Conservation (phyloP, 1,140 invertebrate genomes). For the Magallana ariakensis region DNA sequence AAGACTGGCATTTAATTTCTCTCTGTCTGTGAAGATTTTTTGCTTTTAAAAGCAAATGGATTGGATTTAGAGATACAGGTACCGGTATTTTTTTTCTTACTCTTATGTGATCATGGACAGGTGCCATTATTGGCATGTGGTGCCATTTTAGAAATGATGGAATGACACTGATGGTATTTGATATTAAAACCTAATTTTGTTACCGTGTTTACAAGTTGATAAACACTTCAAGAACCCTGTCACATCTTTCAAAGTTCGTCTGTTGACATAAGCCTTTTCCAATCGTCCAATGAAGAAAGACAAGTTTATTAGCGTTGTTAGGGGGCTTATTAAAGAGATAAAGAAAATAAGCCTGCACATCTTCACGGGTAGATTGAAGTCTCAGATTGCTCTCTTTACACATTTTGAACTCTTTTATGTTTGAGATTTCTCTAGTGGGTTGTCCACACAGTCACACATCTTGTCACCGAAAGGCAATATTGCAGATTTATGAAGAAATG, state of each 20-base stretch:
- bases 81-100: too few species aligned
- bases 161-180: slow-evolving; percentile 17
- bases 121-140: neutral
- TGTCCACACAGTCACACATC: neutral
- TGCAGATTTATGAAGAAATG: neutral
- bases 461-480: neutral
- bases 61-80: too few species aligned
- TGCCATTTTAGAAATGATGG: neutral
- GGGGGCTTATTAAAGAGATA: slow-evolving; percentile 33
- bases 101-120: too few species aligned
- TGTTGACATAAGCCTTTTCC: neutral
- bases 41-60: too few species aligned
- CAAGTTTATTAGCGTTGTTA: slow-evolving; percentile 26
- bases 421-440: neutral
- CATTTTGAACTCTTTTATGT: slow-evolving; percentile 7
- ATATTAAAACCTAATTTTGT: slow-evolving; percentile 27
- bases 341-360: slow-evolving; percentile 3
- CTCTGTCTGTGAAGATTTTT: neutral
- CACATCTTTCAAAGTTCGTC: neutral
- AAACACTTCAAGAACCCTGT: neutral
- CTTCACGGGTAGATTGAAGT: neutral
- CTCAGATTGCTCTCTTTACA: neutral
- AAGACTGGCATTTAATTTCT: neutral
- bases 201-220: slow-evolving; percentile 16
- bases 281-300: slow-evolving; percentile 10